These are phyloP conservation scores for Leuctra nigra DNA, from an alignment of 2,888 invertebrate genomes.

Conservation along the genomic window DNA sequence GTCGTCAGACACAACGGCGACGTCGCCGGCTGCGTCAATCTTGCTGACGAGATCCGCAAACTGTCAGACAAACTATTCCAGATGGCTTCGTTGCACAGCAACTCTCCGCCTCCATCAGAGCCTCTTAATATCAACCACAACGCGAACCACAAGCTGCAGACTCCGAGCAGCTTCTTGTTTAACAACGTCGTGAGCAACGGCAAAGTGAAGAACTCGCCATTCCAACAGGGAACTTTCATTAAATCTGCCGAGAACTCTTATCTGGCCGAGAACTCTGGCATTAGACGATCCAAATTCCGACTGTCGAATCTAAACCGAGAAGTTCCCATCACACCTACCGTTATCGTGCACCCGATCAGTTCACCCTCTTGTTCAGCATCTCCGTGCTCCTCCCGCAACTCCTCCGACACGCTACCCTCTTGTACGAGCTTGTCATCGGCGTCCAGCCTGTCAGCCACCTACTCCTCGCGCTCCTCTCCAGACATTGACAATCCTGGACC, in stretches of 20 bases:
- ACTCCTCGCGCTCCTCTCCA: slow-evolving; percentile 30
- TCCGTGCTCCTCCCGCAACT: slow-evolving; percentile 25
- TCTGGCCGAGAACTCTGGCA: slow-evolving; percentile 8
- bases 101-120: not conserved
- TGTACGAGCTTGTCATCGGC: slow-evolving; percentile 26
- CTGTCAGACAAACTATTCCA: slow-evolving; percentile 66
- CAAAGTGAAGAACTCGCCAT: slow-evolving; percentile 7
- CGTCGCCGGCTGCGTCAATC: slow-evolving; percentile 37
- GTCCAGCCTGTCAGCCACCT: slow-evolving; percentile 32
- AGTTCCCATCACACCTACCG: slow-evolving; percentile 57
- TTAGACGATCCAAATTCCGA: slow-evolving; percentile 52
- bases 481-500: slow-evolving; percentile 23
- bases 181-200: slow-evolving; percentile 14
- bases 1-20: slow-evolving; percentile 44
- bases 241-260: not conserved
- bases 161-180: slow-evolving; percentile 5
- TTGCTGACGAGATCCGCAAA: slow-evolving; percentile 78
- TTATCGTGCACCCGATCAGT: slow-evolving; percentile 14
- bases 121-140: not conserved
- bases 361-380: slow-evolving; percentile 16
- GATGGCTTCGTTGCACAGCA: slow-evolving; percentile 26
- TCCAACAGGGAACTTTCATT: slow-evolving; percentile 12
- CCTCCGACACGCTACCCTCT: slow-evolving; percentile 17
- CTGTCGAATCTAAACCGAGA: slow-evolving; percentile 63
- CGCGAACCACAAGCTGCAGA: not conserved